A percentile compares a stretch with the other conserved stretches of the same genome.
Conservation (phyloP, 1,140 invertebrate genomes). For the Drosophila dunni region DNA sequence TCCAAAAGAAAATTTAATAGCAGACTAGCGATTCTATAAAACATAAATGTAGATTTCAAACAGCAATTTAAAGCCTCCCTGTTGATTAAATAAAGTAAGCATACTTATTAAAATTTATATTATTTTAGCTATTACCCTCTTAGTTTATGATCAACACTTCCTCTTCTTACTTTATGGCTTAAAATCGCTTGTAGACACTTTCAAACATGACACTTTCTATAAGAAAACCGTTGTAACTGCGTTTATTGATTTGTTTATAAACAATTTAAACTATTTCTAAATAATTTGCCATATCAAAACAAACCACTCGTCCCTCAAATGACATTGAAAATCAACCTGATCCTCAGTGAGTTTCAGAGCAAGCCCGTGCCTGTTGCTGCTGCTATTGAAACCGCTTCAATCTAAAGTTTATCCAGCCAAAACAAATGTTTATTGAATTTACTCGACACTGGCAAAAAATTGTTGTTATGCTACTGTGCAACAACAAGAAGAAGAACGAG, state of each 20-base stretch:
- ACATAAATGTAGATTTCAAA: too few relatives aligned
- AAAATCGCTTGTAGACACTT: too few relatives aligned
- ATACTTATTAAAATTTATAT: too few relatives aligned
- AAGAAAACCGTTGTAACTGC: too few relatives aligned
- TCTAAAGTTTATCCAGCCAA: not conserved
- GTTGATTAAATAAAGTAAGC: too few relatives aligned
- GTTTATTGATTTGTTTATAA: not conserved
- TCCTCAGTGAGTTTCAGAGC: not conserved
- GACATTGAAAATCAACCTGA: conserved; percentile 34
- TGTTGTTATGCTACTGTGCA: conserved; percentile 39
- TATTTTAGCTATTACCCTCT: too few relatives aligned
- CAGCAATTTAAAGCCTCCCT: too few relatives aligned
- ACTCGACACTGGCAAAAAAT: conserved; percentile 19
- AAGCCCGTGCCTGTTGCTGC: conserved; percentile 24
- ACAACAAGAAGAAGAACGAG: conserved; percentile 11
- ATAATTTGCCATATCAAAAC: not conserved
- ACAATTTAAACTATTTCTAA: not conserved
- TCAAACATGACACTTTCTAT: too few relatives aligned
- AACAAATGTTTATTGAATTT: conserved; percentile 43
- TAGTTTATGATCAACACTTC: too few relatives aligned
- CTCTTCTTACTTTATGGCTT: too few relatives aligned
- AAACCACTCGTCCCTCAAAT: conserved; percentile 25
- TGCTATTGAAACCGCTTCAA: not conserved
- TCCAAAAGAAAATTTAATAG: too few relatives aligned
- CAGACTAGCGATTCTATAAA: too few relatives aligned